Percentiles rank a stretch among this genome's conserved stretches.
These are phyloP conservation scores for Meles meles DNA, from an alignment of 2,113 vertebrate species.

Conservation along the genomic window DNA sequence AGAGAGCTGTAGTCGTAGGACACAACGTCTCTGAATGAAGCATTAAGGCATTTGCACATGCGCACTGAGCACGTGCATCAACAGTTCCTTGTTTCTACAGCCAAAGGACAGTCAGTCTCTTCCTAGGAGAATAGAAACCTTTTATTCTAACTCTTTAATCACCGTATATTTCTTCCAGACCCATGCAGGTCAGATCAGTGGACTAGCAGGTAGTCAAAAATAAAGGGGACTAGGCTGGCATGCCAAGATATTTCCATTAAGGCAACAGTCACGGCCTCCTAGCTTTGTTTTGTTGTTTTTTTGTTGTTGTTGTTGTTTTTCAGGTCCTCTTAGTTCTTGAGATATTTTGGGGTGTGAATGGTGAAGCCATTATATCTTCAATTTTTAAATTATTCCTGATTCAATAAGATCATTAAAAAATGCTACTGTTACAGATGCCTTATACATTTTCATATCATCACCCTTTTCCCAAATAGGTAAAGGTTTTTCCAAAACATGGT, in stretches of 20 bases:
- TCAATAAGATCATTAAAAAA: not conserved
- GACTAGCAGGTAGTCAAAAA: not conserved
- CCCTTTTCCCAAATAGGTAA: not conserved
- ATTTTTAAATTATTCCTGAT: not conserved
- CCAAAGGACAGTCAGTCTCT: not conserved
- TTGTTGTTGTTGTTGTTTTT: not conserved
- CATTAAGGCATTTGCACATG: not conserved
- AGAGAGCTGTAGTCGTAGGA: not conserved
- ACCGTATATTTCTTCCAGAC: not conserved
- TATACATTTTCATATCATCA: not conserved
- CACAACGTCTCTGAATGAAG: not conserved
- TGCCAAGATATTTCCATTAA: not conserved
- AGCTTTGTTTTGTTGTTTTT: not conserved
- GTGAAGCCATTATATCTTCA: not conserved
- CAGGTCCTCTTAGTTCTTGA: not conserved
- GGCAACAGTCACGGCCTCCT: not conserved
- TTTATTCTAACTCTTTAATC: not conserved
- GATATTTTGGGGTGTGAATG: not conserved
- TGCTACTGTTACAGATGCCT: not conserved
- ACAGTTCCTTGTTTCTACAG: not conserved
- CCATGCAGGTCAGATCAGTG: not conserved
- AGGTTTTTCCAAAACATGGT: not conserved
- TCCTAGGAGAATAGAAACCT: not conserved
- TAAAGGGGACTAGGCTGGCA: not conserved
- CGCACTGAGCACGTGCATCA: not conserved